Evolutionary conservation across 2,797 vertebrate genomes (phyloP), one percentile per base, ranked within the genome.

Genomic region (Pseudotriccus pelzelni): DNA sequence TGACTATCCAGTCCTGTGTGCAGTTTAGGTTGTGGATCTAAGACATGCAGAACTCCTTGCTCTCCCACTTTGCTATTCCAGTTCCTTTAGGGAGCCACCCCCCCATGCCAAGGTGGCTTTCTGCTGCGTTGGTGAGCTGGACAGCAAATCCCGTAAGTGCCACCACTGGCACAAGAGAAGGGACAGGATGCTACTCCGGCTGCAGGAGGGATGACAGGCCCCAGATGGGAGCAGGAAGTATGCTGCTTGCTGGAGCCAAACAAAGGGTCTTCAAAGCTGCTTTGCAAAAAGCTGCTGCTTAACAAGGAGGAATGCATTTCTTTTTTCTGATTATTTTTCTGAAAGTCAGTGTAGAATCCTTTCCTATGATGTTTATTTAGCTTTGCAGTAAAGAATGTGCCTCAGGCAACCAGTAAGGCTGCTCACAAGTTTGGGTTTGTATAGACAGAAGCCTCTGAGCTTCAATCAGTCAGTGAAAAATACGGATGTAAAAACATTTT

Each of bases 1-100:
- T 14, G 22, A 10, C 18, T 7, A 0, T 13, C 8, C 24, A 3
- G 37, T 2, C 25, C 23, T 37, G 43, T 0, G 2, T 11, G 34
- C 30, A 16, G 3, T 21, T n/a, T 3, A 10, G 15, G 5, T 13
- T 5, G 9, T 60, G 21, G 46, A 74, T 69, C 53, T 23, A 58
- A 13, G 49, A 7, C n/a, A 9, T 9, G 30, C 30, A 53, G 62
- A 59, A 12, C 19, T 46, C 11, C 55, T 59, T 23, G 16, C 25
- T 53, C 30, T 80, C n/a, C 30, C 12, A 0, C 14, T 30, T 12
- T 12, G 50, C 28, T 34, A 0, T 0, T 25, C 6, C 20, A 14
- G 11, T 8, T 81, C 39, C 25, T 4, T 12, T 14, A 4, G 1
- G 46, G 20, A 62, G 50, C 47, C 34, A 14, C 19, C 12, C 19